Conservation (phyloP, 2,888 invertebrate species). For the Mythimna impura region DNA sequence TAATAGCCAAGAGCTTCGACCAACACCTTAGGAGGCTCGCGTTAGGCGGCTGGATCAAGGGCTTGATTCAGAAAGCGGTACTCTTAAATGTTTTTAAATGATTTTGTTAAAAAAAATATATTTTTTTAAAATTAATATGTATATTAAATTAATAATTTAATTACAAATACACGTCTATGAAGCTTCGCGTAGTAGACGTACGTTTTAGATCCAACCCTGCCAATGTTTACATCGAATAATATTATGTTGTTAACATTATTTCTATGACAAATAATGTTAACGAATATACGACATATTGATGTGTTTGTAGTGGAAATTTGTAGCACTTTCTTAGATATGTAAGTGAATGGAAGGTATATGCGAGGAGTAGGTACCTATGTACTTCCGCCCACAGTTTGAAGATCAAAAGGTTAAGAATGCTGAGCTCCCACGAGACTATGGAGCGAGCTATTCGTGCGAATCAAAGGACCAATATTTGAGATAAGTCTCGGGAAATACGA, state of each 20-base stretch:
- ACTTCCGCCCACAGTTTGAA: not conserved
- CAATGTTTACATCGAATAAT: not conserved
- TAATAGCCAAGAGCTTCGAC: too few species aligned
- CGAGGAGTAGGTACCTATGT: not conserved
- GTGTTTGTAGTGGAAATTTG: constrained; percentile 4
- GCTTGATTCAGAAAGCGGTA: too few species aligned
- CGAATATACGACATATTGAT: constrained; percentile 2
- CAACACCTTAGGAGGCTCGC: too few species aligned
- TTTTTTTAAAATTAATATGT: too few species aligned
- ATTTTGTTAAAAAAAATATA: too few species aligned
- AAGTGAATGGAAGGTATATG: not conserved
- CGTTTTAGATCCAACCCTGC: too few species aligned
- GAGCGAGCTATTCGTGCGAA: not conserved
- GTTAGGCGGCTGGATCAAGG: too few species aligned
- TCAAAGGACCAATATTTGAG: constrained; percentile 25
- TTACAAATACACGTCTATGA: too few species aligned
- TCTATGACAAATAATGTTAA: not conserved
- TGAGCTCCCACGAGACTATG: constrained; percentile 6
- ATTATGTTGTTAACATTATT: constrained; percentile 7
- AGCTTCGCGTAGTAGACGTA: too few species aligned
- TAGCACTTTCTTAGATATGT: not conserved
- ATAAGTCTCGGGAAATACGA: constrained; percentile 2
- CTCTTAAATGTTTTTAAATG: too few species aligned
- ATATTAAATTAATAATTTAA: too few species aligned
- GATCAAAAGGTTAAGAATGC: constrained; percentile 30